A percentile compares a stretch with the other conserved stretches of the same genome.
phyloP scores from a whole-genome alignment of 2,888 invertebrate species.

The Nebria brevicollis region DNA sequence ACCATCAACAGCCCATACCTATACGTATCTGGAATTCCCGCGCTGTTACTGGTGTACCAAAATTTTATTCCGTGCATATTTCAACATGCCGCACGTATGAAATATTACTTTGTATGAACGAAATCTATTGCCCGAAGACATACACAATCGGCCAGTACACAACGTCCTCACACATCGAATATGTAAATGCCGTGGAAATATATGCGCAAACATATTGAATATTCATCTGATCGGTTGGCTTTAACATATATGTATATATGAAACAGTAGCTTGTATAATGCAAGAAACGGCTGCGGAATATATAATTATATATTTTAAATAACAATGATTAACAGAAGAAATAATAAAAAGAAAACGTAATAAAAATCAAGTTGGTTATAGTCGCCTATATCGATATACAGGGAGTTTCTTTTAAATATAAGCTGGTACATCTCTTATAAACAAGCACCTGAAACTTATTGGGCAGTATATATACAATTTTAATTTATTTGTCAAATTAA shows the following conservation, averaged over 20 bases:
- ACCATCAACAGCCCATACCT: too few relatives aligned
- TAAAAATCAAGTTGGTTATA: slow-evolving; percentile 11
- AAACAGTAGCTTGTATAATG: slow-evolving; percentile 63
- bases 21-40: too few relatives aligned
- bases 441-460: too few relatives aligned
- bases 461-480: too few relatives aligned
- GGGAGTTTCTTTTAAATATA: too few relatives aligned
- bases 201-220: slow-evolving; percentile 39
- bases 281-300: slow-evolving; percentile 59
- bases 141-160: slow-evolving; percentile 17
- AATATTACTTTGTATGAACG: slow-evolving; percentile 43
- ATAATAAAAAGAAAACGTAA: slow-evolving; percentile 49
- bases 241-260: slow-evolving; percentile 34
- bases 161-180: slow-evolving; percentile 19
- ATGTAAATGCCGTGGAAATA: slow-evolving; percentile 38
- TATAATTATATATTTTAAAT: slow-evolving; percentile 64
- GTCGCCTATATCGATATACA: too few relatives aligned
- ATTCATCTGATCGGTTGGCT: slow-evolving; percentile 35
- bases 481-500: too few relatives aligned
- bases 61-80: slow-evolving; percentile 45
- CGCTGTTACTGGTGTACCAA: slow-evolving; percentile 11
- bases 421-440: too few relatives aligned
- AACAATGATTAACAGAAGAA: slow-evolving; percentile 62
- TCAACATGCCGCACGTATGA: slow-evolving; percentile 42
- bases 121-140: slow-evolving; percentile 37